Conservation (phyloP, 2,113 vertebrate species). For the Hiodon tergisus region DNA sequence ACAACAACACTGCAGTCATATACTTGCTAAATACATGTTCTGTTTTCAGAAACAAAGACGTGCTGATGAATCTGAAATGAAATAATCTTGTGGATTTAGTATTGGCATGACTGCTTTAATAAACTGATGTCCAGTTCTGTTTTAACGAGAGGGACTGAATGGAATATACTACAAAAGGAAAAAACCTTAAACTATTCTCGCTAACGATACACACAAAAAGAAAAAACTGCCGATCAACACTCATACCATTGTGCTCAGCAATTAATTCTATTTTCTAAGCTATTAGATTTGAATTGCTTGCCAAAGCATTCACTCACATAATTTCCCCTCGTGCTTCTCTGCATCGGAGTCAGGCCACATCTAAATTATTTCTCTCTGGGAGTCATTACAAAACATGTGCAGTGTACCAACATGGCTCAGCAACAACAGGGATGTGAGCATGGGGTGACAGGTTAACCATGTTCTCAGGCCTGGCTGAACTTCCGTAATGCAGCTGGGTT, state of each 20-base stretch:
- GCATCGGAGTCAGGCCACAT: slow-evolving; percentile 52
- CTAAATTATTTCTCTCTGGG: slow-evolving; percentile 38
- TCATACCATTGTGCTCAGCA: slow-evolving; percentile 33
- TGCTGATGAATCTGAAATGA: background rate
- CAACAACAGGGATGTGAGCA: slow-evolving; percentile 31
- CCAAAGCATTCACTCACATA: slow-evolving; percentile 51
- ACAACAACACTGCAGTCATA: background rate
- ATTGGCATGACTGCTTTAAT: background rate
- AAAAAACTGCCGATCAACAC: slow-evolving; percentile 24
- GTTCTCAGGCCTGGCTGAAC: slow-evolving; percentile 42
- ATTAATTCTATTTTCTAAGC: slow-evolving; percentile 50
- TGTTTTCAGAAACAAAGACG: background rate
- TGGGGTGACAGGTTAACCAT: slow-evolving; percentile 54
- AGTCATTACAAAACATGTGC: slow-evolving; percentile 48
- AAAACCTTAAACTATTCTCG: background rate
- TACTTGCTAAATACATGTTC: background rate
- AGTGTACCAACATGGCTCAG: slow-evolving; percentile 42
- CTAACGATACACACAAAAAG: slow-evolving; percentile 1
- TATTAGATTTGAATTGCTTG: slow-evolving; percentile 50
- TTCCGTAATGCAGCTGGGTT: slow-evolving; percentile 55
- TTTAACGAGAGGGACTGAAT: background rate
- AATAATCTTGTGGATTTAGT: background rate
- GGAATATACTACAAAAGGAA: background rate
- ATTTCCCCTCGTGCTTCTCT: slow-evolving; percentile 35
- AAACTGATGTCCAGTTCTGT: background rate